A percentile compares a stretch with the other conserved stretches of the same genome.
phyloP scores from a whole-genome alignment of 2,113 vertebrate genomes.

The Panurus biarmicus region DNA sequence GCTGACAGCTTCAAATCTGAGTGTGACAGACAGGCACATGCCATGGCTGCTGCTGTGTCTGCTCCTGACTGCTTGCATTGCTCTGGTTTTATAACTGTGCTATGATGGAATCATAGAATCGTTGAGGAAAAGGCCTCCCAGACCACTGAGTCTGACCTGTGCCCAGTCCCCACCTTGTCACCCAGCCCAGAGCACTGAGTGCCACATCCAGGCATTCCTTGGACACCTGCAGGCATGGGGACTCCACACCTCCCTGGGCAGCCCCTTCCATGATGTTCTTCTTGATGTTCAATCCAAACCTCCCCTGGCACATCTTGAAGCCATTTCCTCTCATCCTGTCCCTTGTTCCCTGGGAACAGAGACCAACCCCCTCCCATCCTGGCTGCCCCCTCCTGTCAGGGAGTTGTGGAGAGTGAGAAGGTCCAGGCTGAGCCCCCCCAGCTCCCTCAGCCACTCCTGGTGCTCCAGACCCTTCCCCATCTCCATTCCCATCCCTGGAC shows the following conservation, averaged over 20 bases:
- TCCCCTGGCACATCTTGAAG: not conserved
- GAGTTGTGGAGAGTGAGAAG: not conserved
- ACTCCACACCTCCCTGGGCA: not conserved
- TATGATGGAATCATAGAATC: not conserved
- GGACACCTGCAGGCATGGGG: not conserved
- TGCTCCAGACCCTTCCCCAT: not conserved
- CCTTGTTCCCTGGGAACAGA: not conserved
- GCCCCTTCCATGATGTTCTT: not conserved
- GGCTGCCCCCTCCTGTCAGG: not conserved
- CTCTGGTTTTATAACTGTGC: not conserved
- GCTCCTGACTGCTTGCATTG: not conserved
- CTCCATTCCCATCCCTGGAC: not conserved
- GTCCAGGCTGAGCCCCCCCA: not conserved
- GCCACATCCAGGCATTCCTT: rapidly evolving
- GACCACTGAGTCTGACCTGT: rapidly evolving
- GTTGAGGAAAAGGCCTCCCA: not conserved
- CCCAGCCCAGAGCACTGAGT: not conserved
- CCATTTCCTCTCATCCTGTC: not conserved
- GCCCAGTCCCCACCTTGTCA: not conserved
- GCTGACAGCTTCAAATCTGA: not conserved
- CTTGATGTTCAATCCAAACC: not conserved
- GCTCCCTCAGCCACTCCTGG: not conserved
- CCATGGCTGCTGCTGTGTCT: not conserved
- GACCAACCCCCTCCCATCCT: not conserved
- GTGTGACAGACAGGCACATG: not conserved